Conservation (phyloP, 2,888 invertebrate species). For the Xestia xanthographa region DNA sequence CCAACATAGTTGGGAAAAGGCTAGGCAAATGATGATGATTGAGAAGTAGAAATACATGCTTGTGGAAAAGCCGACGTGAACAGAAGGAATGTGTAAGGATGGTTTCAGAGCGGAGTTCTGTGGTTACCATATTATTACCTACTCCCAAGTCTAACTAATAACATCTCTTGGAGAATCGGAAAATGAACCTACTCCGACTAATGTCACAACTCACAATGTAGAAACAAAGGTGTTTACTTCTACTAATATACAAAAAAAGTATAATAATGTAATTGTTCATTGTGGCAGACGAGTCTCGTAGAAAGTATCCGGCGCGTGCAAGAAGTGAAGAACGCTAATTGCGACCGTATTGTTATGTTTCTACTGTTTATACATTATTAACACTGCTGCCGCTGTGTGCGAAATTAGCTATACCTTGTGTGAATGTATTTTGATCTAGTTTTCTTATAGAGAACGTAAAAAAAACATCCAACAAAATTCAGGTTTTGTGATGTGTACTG, state of each 20-base stretch:
- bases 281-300: constrained; percentile 78
- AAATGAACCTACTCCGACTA: constrained; percentile 41
- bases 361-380: constrained; percentile 64
- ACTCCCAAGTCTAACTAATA: neutral
- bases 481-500: neutral
- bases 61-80: neutral
- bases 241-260: constrained; percentile 82
- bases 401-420: constrained; percentile 62
- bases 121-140: neutral
- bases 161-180: constrained; percentile 38
- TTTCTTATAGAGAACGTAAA: constrained; percentile 42
- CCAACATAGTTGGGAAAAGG: no score
- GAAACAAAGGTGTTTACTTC: constrained; percentile 77
- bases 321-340: constrained; percentile 79
- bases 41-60: neutral
- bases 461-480: constrained; percentile 39
- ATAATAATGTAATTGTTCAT: constrained; percentile 84
- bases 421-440: constrained; percentile 56
- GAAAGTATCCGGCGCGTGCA: constrained; percentile 85
- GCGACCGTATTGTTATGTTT: constrained; percentile 77
- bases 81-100: neutral
- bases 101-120: neutral
- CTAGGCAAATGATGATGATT: no score
- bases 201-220: constrained; percentile 44
- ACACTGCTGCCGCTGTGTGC: constrained; percentile 49